Conservation (phyloP, 2,888 invertebrate species). For the Leptothorax acervorum region DNA sequence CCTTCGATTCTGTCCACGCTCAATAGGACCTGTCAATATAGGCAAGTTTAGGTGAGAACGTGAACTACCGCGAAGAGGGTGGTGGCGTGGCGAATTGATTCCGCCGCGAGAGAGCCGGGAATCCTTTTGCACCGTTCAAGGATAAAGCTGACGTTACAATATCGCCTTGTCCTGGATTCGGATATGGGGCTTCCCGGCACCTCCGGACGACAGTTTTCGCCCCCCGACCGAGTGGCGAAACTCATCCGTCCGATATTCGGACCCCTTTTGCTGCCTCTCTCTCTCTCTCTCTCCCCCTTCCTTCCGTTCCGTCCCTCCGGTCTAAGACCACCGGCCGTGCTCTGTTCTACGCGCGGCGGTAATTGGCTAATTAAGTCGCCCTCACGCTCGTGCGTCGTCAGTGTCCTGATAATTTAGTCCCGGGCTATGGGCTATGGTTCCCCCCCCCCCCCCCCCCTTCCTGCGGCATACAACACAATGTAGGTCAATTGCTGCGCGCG, state of each 20-base stretch:
- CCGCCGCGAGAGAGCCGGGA: conserved; percentile 36
- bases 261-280: background rate
- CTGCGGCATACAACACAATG: conserved; percentile 64
- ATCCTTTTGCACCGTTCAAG: conserved; percentile 64
- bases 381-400: conserved; percentile 66
- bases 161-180: conserved; percentile 67
- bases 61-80: background rate
- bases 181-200: conserved; percentile 9
- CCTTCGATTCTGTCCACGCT: background rate
- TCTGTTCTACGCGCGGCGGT: conserved; percentile 51
- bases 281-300: background rate
- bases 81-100: conserved; percentile 31
- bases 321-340: conserved; percentile 2
- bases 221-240: background rate
- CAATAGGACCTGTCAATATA: conserved; percentile 25
- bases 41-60: conserved; percentile 33
- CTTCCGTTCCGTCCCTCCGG: background rate
- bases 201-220: conserved; percentile 50
- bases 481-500: conserved; percentile 74
- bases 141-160: conserved; percentile 65
- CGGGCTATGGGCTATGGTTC: conserved; percentile 24
- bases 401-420: conserved; percentile 70
- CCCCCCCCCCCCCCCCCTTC: conserved; percentile 64
- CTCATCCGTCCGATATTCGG: conserved; percentile 26
- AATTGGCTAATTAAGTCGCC: conserved; percentile 76